Percentiles rank a stretch among this genome's conserved stretches.
phyloP scores from a whole-genome alignment of 2,113 vertebrate genomes.

The Cisticola juncidis region DNA sequence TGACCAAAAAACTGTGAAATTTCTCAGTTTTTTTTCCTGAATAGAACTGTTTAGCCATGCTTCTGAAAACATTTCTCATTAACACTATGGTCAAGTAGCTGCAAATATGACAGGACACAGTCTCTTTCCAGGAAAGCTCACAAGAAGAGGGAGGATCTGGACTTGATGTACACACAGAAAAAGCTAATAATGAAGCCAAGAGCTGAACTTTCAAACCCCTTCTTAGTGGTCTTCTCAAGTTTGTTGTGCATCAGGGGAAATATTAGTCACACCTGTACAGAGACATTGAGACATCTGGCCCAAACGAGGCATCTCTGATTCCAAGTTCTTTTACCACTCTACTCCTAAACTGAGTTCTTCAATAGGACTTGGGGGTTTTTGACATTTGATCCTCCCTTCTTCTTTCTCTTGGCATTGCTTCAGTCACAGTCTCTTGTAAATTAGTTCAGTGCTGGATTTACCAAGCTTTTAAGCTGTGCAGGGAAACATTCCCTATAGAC shows the following conservation, averaged over 20 bases:
- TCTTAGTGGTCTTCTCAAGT: not conserved
- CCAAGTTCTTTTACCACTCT: constrained; percentile 18
- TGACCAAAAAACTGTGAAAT: not conserved
- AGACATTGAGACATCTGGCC: constrained; percentile 26
- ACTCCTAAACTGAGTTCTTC: constrained; percentile 12
- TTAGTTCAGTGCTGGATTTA: constrained; percentile 33
- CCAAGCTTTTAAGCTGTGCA: constrained; percentile 26
- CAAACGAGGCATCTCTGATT: not conserved
- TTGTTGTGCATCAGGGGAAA: constrained; percentile 9
- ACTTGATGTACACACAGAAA: not conserved
- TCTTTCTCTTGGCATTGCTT: constrained; percentile 54
- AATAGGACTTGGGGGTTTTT: not conserved
- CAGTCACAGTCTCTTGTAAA: constrained; percentile 23
- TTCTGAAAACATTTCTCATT: not conserved
- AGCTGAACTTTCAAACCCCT: not conserved
- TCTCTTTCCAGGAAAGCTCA: not conserved
- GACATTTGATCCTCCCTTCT: constrained; percentile 35
- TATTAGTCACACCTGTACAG: constrained; percentile 49
- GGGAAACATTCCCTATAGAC: constrained; percentile 17
- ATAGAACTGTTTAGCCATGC: not conserved
- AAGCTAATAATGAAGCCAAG: not conserved
- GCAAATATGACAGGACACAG: not conserved
- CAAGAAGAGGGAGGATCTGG: not conserved
- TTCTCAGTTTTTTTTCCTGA: not conserved
- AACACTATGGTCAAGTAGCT: not conserved